phyloP scores from a whole-genome alignment of 1,140 invertebrate genomes.

The Cydia splendana region DNA sequence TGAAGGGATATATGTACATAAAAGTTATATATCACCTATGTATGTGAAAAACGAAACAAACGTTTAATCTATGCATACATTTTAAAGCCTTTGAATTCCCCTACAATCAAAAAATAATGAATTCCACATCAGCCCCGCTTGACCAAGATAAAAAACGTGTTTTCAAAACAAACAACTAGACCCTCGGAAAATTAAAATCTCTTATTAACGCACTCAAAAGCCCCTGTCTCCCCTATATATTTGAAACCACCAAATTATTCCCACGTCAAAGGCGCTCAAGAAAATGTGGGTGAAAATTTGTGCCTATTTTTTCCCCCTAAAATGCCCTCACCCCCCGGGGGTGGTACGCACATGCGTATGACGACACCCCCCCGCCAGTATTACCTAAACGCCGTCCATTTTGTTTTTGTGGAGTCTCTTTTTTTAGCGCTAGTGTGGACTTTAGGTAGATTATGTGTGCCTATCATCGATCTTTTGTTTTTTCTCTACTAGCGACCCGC shows the following conservation, averaged over 20 bases:
- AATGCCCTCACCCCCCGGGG: conserved; percentile 46
- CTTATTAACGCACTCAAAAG: conserved; percentile 63
- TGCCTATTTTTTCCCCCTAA: conserved; percentile 48
- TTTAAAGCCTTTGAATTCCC: conserved; percentile 11
- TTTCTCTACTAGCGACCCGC: too few species aligned
- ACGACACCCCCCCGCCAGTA: conserved; percentile 51
- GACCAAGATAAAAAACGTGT: conserved; percentile 40
- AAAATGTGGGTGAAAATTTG: conserved; percentile 55
- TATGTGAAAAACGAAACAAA: too few species aligned
- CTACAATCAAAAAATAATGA: conserved; percentile 50
- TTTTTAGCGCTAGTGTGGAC: conserved; percentile 43
- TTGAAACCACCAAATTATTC: conserved; percentile 51
- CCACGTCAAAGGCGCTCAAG: conserved; percentile 66
- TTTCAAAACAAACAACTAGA: conserved; percentile 65
- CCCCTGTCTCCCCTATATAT: conserved; percentile 22
- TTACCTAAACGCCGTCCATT: conserved; percentile 74
- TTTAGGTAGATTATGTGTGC: conserved; percentile 8
- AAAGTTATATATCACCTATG: too few species aligned
- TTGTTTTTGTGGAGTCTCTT: conserved; percentile 69
- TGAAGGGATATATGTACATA: too few species aligned
- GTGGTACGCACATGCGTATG: conserved; percentile 72
- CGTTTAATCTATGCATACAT: background rate
- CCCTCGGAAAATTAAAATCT: conserved; percentile 62
- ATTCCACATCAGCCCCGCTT: conserved; percentile 39
- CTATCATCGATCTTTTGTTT: background rate